phyloP scores from a whole-genome alignment of 2,113 vertebrate species.

The Scomber scombrus region DNA sequence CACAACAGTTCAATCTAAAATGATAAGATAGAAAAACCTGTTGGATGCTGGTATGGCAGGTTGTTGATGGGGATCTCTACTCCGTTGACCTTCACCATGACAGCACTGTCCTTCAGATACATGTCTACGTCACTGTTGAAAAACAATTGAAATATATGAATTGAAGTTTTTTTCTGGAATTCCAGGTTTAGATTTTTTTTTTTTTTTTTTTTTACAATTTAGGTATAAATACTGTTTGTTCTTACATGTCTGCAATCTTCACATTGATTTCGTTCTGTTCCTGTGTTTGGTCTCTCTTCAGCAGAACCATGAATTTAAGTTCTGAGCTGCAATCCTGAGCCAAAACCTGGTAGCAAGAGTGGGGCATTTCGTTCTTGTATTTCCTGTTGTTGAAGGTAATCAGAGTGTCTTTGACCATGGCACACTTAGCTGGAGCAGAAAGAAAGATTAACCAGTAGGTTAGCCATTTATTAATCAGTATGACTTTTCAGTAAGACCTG shows the following conservation, averaged over 20 bases:
- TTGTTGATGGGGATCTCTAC: slow-evolving; percentile 57
- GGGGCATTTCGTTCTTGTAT: slow-evolving; percentile 81
- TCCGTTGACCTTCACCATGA: slow-evolving; percentile 71
- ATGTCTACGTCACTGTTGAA: slow-evolving; percentile 73
- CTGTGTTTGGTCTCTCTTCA: slow-evolving; percentile 79
- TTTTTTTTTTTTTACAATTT: neutral
- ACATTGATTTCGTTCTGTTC: slow-evolving; percentile 78
- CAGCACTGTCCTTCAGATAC: slow-evolving; percentile 11
- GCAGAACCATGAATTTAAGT: slow-evolving; percentile 86
- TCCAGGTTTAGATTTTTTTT: neutral
- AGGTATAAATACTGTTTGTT: neutral
- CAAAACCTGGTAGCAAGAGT: slow-evolving; percentile 87
- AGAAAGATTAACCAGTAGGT: neutral
- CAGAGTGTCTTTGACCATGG: slow-evolving; percentile 67
- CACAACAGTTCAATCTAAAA: slow-evolving; percentile 43
- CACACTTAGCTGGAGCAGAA: slow-evolving; percentile 71
- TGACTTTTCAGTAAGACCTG: neutral
- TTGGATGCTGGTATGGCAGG: slow-evolving; percentile 71
- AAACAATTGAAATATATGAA: slow-evolving; percentile 11
- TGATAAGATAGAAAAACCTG: slow-evolving; percentile 54
- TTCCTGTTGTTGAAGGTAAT: slow-evolving; percentile 84
- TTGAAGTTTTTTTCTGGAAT: neutral
- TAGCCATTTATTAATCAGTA: neutral
- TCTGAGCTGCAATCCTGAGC: slow-evolving; percentile 87
- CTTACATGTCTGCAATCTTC: slow-evolving; percentile 85